A percentile compares a stretch with the other conserved stretches of the same genome.
These are phyloP conservation scores for Amazona finschi DNA, from an alignment of 2,797 vertebrate genomes.

Conservation along the genomic window DNA sequence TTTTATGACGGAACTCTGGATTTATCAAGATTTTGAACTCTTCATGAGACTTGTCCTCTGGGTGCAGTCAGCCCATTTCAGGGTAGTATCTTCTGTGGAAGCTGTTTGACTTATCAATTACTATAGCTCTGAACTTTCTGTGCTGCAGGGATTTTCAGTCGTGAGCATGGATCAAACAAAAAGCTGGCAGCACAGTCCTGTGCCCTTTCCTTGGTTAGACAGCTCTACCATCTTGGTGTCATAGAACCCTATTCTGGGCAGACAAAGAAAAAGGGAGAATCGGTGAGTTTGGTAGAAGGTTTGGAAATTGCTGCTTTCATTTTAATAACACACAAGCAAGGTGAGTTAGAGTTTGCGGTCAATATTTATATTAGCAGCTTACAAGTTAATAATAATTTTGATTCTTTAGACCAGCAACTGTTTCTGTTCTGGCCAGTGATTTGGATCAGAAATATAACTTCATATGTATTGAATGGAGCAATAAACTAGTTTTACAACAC, in stretches of 20 bases:
- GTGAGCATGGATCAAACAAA: slow-evolving; percentile 97
- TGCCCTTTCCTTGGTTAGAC: slow-evolving; percentile 91
- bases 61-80: neutral
- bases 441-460: neutral
- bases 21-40: neutral
- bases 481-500: neutral
- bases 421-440: neutral
- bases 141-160: slow-evolving; percentile 84
- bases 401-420: neutral
- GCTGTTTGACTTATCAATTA: neutral
- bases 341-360: neutral
- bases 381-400: neutral
- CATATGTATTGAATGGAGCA: neutral
- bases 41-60: neutral
- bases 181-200: slow-evolving; percentile 96
- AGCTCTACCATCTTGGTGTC: slow-evolving; percentile 91
- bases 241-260: slow-evolving; percentile 90
- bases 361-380: neutral
- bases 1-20: neutral
- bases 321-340: neutral
- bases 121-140: slow-evolving; percentile 12
- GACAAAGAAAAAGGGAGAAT: slow-evolving; percentile 93
- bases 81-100: neutral
- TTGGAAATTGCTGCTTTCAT: neutral
- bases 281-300: slow-evolving; percentile 74